Percentiles rank a stretch among this genome's conserved stretches.
Conservation (phyloP, 2,113 vertebrate species). For the Nibea coibor region DNA sequence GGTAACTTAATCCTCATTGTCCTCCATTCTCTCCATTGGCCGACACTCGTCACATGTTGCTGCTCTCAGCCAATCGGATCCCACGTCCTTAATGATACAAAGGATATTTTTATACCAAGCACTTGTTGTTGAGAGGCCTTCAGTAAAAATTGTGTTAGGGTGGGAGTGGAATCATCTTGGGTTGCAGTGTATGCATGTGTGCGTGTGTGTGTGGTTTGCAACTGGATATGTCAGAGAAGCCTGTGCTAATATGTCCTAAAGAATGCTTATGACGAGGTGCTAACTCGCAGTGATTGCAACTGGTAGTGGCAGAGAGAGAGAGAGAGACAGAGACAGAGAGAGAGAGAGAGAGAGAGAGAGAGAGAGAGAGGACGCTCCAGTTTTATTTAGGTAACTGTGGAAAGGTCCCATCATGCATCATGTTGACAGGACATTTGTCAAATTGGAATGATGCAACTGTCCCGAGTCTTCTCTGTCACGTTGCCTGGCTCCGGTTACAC, state of each 20-base stretch:
- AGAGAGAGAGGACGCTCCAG: conserved; percentile 1
- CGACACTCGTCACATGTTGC: conserved; percentile 52
- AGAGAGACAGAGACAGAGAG: conserved; percentile 12
- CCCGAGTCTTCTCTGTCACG: conserved; percentile 36
- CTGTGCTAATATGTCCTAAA: conserved; percentile 82
- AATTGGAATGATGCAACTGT: conserved; percentile 69
- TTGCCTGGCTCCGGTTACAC: conserved; percentile 15
- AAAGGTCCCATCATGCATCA: conserved; percentile 62
- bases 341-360: neutral
- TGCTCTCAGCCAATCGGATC: conserved; percentile 53
- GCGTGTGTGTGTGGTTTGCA: conserved; percentile 57
- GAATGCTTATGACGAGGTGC: conserved; percentile 83
- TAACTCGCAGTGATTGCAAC: conserved; percentile 81
- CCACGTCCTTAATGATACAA: conserved; percentile 44
- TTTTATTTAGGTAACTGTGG: conserved; percentile 64
- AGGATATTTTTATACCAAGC: conserved; percentile 75
- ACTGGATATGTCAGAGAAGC: conserved; percentile 65
- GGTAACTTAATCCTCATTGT: conserved; percentile 68
- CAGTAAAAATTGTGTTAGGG: conserved; percentile 71
- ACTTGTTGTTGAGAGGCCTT: conserved; percentile 71
- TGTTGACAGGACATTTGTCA: conserved; percentile 71
- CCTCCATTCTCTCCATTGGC: conserved; percentile 64
- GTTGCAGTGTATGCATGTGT: conserved; percentile 54
- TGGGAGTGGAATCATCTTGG: conserved; percentile 58
- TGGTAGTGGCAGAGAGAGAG: conserved; percentile 61